Base-by-base conservation (phyloP, 2,797 vertebrate genomes). In the Neosalanx taihuensis region DNA sequence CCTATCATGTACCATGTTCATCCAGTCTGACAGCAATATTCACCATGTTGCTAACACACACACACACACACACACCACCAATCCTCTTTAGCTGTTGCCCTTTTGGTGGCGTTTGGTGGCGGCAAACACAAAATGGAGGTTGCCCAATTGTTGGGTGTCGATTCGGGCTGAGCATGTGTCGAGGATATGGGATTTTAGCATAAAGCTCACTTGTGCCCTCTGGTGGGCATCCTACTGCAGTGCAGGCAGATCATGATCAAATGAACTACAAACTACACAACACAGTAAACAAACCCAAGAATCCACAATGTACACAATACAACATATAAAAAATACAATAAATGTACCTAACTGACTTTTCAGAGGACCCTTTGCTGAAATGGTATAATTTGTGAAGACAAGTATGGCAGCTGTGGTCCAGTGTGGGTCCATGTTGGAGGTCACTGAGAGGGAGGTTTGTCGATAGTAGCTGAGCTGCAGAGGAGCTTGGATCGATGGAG, bases 41-140 rank as follows among this genome's bases (percentile, higher is more conserved):
- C 10, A 12, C 7, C 41, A 3, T 13, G 41, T 46, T 46, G 41
- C 41, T 46, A 46, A 6, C 35, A 13, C 9, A 46, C 41, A 46
- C 41, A 46, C 41, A 46, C 41, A 26, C 23, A 6, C 35, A 13
- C 9, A 46, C 41, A 46, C 41, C 41, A 2, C 7, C 17, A 64
- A 9, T 64, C 33, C 33, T 33, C 33, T 37, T 10, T 23, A 65
- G 35, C 33, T 29, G 15, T 49, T 20, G 51, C 4, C 37, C 23
- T 66, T 66, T 26, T 71, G 56, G 35, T 53, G 63, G 70, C 62
- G 15, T 53, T 67, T 31, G 56, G 6, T 49, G 60, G 37, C 70
- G 60, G 49, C 70, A 35, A 33, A 58, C 69, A 74, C 72, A 84
- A 80, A 80, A 84, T 84, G 82, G 78, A 76, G 82, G 82, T 70